Evolutionary conservation across 2,888 invertebrate species (phyloP).

Genomic region (Ectemnius cavifrons): DNA sequence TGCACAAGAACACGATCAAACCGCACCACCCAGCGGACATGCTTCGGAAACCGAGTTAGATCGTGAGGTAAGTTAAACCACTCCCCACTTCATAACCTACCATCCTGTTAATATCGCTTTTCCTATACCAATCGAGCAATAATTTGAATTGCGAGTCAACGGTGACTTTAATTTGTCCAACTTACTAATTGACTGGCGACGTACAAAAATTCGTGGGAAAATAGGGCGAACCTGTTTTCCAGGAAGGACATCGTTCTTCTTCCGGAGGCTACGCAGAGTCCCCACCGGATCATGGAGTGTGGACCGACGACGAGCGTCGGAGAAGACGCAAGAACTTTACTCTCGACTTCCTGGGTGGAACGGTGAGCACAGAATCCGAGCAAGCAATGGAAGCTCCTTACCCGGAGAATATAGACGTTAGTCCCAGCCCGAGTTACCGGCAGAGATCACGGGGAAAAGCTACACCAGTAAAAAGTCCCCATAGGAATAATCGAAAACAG

Average conservation of each 20-base stretch:
- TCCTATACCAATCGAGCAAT: too few relatives aligned
- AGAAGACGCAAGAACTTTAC: constrained; percentile 87
- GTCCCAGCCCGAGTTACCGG: constrained; percentile 71
- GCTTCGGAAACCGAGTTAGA: constrained; percentile 69
- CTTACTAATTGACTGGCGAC: too few relatives aligned
- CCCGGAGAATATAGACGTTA: constrained; percentile 60
- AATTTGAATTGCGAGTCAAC: too few relatives aligned
- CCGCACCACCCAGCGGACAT: constrained; percentile 64
- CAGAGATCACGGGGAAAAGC: constrained; percentile 61
- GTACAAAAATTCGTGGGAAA: too few relatives aligned
- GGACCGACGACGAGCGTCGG: constrained; percentile 86
- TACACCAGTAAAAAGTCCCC: constrained; percentile 59
- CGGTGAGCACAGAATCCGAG: constrained; percentile 79
- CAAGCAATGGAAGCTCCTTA: constrained; percentile 52
- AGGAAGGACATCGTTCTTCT: constrained; percentile 72
- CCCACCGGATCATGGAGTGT: constrained; percentile 74
- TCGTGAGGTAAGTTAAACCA: constrained; percentile 64
- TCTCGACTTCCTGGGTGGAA: constrained; percentile 84
- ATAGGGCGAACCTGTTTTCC: not conserved
- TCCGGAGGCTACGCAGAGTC: constrained; percentile 76
- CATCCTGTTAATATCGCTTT: too few relatives aligned
- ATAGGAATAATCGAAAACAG: constrained; percentile 67
- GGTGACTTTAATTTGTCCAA: too few relatives aligned
- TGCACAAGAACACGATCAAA: constrained; percentile 59
- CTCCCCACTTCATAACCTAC: too few relatives aligned